Evolutionary conservation across 2,113 vertebrate species (phyloP).

Genomic region (Ptilorrhoa leucosticta): DNA sequence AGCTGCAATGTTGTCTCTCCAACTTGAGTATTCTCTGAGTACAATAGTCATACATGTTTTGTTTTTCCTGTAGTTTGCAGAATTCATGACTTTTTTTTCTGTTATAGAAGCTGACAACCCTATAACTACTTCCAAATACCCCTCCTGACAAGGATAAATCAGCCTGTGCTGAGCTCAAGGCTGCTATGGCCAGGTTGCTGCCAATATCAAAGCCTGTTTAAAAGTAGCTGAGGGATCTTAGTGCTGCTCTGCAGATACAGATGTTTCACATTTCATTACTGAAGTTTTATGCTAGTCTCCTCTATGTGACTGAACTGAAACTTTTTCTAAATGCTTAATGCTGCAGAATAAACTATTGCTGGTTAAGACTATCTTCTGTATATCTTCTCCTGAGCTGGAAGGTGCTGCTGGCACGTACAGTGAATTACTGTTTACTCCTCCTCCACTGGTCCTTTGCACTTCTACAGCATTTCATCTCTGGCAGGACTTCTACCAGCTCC

Average conservation of each 20-base stretch:
- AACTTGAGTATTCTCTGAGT: neutral
- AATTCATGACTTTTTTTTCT: neutral
- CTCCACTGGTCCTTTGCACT: neutral
- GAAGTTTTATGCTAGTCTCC: neutral
- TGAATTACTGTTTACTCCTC: neutral
- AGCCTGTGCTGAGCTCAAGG: neutral
- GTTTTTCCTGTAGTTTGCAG: neutral
- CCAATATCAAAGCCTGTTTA: slow-evolving; percentile 23
- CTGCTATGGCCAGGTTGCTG: neutral
- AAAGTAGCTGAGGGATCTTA: slow-evolving; percentile 4
- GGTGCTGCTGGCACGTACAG: neutral
- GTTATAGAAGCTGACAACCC: neutral
- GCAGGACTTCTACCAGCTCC: neutral
- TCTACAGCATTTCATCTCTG: neutral
- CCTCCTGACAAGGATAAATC: slow-evolving; percentile 51
- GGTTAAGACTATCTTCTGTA: neutral
- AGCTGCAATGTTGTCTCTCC: neutral
- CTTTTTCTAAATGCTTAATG: neutral
- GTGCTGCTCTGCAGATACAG: neutral
- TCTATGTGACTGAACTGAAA: neutral
- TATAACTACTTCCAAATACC: slow-evolving; percentile 37
- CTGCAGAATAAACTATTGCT: neutral
- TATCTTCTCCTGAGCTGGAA: neutral
- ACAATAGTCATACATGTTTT: neutral
- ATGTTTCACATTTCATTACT: slow-evolving; percentile 12